Base-by-base conservation (phyloP, 2,888 invertebrate species). In the Neelides folsomi region DNA sequence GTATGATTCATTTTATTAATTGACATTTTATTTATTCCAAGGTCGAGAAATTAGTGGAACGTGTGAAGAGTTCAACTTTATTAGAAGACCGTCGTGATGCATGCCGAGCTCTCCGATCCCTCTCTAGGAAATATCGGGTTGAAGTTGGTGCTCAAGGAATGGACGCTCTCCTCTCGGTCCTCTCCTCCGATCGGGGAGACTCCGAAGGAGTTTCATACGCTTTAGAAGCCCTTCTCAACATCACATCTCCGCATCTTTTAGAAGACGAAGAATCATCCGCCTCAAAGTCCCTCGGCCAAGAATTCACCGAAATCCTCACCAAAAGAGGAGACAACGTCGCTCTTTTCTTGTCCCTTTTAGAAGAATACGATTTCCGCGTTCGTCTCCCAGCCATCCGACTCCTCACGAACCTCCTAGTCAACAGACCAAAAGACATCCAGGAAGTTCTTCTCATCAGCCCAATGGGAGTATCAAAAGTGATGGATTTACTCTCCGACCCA, bases 381-480 rank as follows among this genome's bases (percentile, higher is more conserved):
- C 77, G 95, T 56, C 81, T 90, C 73, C 86, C 92, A 0, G 84
- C 92, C 4, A 83, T 97, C 9, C 86, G 86, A 66, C 73, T 99
- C 8, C 72, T 99, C 10, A 88, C 86, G 0, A 82, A 86, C n/a
- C 73, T 98, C 37, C 75, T 97, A 9, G 79, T 80, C 0, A 93
- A 92, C 68, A 74, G 85, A 69, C 81, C 84, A 0, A 84, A 85
- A 68, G 87, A 88, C 55, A 81, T 89, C 47, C 89, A 90, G 71
- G 88, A 89, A 69, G 83, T 86, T 13, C 80, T 89, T 47, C 73
- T 90, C 51, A 81, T 87, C 2, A 87, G 87, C 70, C 89, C 92
- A n/a, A 89, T 92, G 86, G 97, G 93, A 1, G 87, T 98, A 0
- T 93, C 95, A 1, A 92, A 90, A 73, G 76, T 99, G 66, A 95